Evolutionary conservation across 53 echinoderm and acorn worm species (phyloP), one percentile per base, ranked within the genome.

Genomic region (Luidia sarsii): DNA sequence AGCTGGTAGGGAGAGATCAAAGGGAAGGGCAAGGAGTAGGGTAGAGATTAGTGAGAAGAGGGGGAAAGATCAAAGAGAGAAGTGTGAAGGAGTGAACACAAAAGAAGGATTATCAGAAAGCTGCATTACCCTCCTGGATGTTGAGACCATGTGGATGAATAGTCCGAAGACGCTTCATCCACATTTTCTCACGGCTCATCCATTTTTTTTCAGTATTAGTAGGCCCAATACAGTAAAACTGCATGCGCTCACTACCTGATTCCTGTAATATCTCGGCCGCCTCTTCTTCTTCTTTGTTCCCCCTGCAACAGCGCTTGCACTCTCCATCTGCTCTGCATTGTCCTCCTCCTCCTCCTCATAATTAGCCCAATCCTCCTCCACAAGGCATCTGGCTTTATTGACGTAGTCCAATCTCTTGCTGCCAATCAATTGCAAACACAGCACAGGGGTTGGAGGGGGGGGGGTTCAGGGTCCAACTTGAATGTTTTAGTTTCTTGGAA

Each of bases 361-460:
- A 38, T 83, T 87, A 28, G 66, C 59, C 79, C 83, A 82, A 19
- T 91, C 83, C 31, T 87, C 83, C n/a, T 74, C 91, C 39, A 83
- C 89, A 21, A 89, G 45, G 37, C 89, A 48, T 46, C 89, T 43
- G 28, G 89, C 89, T 83, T 83, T 68, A 52, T 89, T 89, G 38
- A 77, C 83, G 68, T 67, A 83, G 61, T 89, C 79, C 20, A 66
- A 57, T 34, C 89, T 75, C 3, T 89, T 53, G 46, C 89, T 89
- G 67, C 7, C 54, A 81, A 33, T 8, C 20, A 57, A 68, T 16
- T 28, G 7, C 14, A 24, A 4, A 13, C 43, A 3, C 6, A 10
- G 41, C 8, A 46, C 8, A 15, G 46, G 15, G 15, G 8, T 46
- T n/a, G n/a, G n/a, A n/a, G n/a, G n/a, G n/a, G n/a, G n/a, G n/a